Percentiles rank a stretch among this genome's conserved stretches.
phyloP scores from a whole-genome alignment of 2,113 vertebrate species.

The Neoarius graeffei region DNA sequence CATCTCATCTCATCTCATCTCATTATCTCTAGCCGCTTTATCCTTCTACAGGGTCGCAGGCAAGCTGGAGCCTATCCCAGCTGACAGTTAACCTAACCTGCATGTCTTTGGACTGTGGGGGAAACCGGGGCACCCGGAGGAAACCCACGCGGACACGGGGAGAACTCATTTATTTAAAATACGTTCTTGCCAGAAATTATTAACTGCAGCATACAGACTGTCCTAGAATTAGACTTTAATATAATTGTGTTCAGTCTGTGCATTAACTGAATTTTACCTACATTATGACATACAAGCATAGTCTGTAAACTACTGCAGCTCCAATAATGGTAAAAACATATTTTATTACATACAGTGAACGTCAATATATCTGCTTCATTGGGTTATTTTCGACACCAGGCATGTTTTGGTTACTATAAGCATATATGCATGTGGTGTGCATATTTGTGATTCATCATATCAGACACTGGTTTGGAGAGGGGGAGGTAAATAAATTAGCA shows the following conservation, averaged over 20 bases:
- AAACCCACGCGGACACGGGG: too few species aligned
- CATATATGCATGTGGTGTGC: slow-evolving; percentile 58
- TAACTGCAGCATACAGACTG: neutral
- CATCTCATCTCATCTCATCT: too few species aligned
- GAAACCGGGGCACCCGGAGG: too few species aligned
- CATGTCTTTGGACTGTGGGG: too few species aligned
- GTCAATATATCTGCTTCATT: neutral
- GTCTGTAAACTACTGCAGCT: too few species aligned
- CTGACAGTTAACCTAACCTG: too few species aligned
- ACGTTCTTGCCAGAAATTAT: neutral
- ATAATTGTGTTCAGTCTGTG: neutral
- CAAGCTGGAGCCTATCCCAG: too few species aligned
- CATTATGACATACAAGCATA: neutral
- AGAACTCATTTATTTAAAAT: neutral
- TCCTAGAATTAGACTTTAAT: neutral
- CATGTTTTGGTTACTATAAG: slow-evolving; percentile 22
- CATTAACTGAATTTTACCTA: neutral
- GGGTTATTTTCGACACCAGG: slow-evolving; percentile 2
- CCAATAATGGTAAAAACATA: neutral
- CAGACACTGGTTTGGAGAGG: slow-evolving; percentile 71
- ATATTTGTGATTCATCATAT: slow-evolving; percentile 72
- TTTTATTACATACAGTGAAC: neutral
- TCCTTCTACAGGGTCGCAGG: too few species aligned
- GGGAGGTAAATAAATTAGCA: slow-evolving; percentile 69
- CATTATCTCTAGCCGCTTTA: too few species aligned